Evolutionary conservation across 2,113 vertebrate genomes (phyloP).

Genomic region (Syrrhaptes paradoxus): DNA sequence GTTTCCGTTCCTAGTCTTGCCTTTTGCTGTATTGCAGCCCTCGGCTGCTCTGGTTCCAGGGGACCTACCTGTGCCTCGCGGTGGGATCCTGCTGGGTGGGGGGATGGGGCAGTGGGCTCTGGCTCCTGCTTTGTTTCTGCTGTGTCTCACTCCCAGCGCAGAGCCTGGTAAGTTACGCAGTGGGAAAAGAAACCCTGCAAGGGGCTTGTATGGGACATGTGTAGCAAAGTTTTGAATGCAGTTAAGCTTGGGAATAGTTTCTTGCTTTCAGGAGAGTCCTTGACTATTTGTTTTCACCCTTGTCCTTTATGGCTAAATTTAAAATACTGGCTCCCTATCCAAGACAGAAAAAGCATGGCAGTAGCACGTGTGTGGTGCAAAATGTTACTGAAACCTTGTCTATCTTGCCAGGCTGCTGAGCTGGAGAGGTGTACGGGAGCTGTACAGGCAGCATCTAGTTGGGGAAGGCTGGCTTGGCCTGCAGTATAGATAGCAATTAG

Average conservation of each 20-base stretch:
- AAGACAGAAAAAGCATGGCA: neutral
- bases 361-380: neutral
- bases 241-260: neutral
- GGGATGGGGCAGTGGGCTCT: rapidly evolving
- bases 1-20: neutral
- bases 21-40: neutral
- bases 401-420: neutral
- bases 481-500: neutral
- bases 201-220: neutral
- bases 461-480: neutral
- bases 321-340: neutral
- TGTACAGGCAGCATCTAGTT: rapidly evolving
- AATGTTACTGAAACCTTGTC: neutral
- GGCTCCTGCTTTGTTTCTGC: neutral
- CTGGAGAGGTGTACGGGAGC: neutral
- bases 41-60: rapidly evolving
- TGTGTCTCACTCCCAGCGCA: neutral
- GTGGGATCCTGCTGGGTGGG: neutral
- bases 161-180: rapidly evolving
- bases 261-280: neutral
- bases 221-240: neutral
- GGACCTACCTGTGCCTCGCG: rapidly evolving
- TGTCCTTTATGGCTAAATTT: neutral
- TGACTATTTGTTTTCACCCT: neutral
- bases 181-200: neutral